These are phyloP conservation scores for Ceyx margarethae DNA, from an alignment of 2,113 vertebrate genomes.

Conservation along the genomic window DNA sequence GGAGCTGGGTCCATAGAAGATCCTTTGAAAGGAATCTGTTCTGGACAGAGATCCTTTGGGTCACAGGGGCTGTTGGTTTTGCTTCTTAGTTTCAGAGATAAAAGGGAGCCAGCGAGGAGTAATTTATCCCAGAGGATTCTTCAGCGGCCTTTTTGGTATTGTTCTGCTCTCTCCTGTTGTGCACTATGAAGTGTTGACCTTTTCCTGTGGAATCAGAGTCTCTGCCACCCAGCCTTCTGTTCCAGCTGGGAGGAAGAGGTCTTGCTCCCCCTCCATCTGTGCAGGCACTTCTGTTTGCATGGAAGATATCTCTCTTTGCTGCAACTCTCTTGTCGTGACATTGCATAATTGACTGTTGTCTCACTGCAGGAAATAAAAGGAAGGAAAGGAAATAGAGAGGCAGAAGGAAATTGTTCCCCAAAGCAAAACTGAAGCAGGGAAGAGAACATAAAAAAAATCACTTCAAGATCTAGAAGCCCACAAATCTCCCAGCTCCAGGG, in stretches of 20 bases:
- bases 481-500: conserved; percentile 38
- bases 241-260: conserved; percentile 60
- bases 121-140: conserved; percentile 32
- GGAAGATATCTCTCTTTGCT: conserved; percentile 43
- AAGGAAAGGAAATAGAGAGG: conserved; percentile 28
- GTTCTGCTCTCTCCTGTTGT: conserved; percentile 19
- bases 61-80: conserved; percentile 32
- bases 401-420: conserved; percentile 46
- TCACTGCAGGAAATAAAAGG: conserved; percentile 51
- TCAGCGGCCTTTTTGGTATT: conserved; percentile 30
- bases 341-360: conserved; percentile 53
- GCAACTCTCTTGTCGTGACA: conserved; percentile 59
- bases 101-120: conserved; percentile 45
- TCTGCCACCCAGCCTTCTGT: not conserved
- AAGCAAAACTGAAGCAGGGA: conserved; percentile 16
- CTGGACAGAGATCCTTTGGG: conserved; percentile 16
- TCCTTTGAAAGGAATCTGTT: conserved; percentile 20
- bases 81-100: conserved; percentile 17
- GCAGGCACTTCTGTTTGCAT: conserved; percentile 20
- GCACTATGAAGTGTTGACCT: conserved; percentile 45
- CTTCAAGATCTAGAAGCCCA: conserved; percentile 37
- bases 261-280: not conserved
- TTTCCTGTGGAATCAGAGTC: conserved; percentile 46
- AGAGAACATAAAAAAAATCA: conserved; percentile 2
- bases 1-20: not conserved